These are phyloP conservation scores for Pycnonotus jocosus DNA, from an alignment of 2,113 vertebrate genomes.

Conservation along the genomic window DNA sequence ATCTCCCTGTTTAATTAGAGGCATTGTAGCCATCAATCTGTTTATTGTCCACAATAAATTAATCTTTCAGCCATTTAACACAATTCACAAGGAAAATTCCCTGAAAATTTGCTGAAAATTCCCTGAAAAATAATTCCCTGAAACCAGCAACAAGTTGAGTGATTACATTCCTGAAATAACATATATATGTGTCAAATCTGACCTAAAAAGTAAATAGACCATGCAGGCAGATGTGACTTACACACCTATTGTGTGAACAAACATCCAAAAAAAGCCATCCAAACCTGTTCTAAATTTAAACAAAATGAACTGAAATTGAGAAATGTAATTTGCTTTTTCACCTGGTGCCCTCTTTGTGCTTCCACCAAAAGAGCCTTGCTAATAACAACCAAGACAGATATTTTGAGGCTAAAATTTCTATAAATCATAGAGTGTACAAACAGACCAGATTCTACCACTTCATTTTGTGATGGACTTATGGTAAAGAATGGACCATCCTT, in stretches of 20 bases:
- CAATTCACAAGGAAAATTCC: neutral
- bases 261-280: neutral
- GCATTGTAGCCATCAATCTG: neutral
- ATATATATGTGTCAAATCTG: slow-evolving; percentile 28
- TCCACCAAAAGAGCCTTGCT: neutral
- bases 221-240: neutral
- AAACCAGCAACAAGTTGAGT: slow-evolving; percentile 23
- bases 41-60: neutral
- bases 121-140: neutral
- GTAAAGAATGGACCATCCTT: neutral
- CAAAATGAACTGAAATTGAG: slow-evolving; percentile 1
- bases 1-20: neutral
- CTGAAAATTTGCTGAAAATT: too few species aligned
- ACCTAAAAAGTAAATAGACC: slow-evolving; percentile 46
- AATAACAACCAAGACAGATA: neutral
- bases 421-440: neutral
- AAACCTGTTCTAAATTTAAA: neutral
- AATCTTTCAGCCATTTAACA: neutral
- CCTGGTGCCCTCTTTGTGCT: neutral
- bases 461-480: neutral
- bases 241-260: neutral
- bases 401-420: neutral
- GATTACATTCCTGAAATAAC: slow-evolving; percentile 14
- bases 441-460: neutral
- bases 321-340: neutral